A percentile compares a stretch with the other conserved stretches of the same genome.
These are phyloP conservation scores for Morinoia aosen DNA, from an alignment of 2,888 invertebrate genomes.

Conservation along the genomic window DNA sequence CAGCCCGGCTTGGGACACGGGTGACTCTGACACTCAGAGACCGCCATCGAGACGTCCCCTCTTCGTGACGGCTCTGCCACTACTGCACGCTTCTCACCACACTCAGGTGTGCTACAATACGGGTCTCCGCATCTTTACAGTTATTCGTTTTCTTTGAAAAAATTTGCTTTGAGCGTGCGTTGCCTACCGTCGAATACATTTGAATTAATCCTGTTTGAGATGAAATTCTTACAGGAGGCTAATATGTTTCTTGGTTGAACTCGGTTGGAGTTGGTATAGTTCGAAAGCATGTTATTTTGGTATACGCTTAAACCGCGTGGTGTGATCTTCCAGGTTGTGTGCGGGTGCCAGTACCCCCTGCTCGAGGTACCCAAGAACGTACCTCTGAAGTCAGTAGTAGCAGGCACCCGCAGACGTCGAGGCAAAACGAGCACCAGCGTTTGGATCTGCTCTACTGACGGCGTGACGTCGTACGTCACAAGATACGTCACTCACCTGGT, in stretches of 20 bases:
- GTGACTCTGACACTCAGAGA: constrained; percentile 79
- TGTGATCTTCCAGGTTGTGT: constrained; percentile 79
- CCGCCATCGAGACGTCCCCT: constrained; percentile 88
- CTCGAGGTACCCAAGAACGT: constrained; percentile 52
- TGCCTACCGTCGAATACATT: no score
- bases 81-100: constrained; percentile 74
- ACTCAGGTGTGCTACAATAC: constrained; percentile 60
- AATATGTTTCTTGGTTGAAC: not conserved
- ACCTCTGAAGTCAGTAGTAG: constrained; percentile 41
- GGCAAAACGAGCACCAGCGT: constrained; percentile 76
- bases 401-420: constrained; percentile 71
- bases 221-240: no score
- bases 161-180: not conserved
- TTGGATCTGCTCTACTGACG: constrained; percentile 91
- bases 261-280: not conserved
- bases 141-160: constrained; percentile 36
- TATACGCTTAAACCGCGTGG: not conserved
- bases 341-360: constrained; percentile 88
- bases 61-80: constrained; percentile 88
- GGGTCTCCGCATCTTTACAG: constrained; percentile 50
- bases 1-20: constrained; percentile 93
- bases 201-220: not conserved
- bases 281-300: not conserved
- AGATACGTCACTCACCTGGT: constrained; percentile 82
- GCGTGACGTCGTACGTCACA: constrained; percentile 76